Evolutionary conservation across 92 coral and sea anemone genomes (phyloP).

Genomic region (Palythoa heliodiscus): DNA sequence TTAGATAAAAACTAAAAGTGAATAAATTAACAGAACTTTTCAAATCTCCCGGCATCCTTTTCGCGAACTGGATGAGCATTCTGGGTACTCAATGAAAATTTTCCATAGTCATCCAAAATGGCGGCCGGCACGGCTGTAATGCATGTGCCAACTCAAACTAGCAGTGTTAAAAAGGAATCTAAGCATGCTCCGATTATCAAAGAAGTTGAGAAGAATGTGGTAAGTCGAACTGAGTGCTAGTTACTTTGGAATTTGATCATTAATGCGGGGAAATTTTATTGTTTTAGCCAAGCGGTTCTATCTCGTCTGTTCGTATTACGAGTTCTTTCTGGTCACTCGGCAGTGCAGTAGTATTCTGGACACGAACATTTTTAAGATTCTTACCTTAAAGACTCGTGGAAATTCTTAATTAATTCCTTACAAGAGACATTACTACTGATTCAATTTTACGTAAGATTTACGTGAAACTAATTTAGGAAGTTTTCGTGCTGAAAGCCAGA

Average conservation of each 20-base stretch:
- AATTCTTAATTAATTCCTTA: background rate
- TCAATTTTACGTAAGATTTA: background rate
- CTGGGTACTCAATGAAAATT: constrained; percentile 63
- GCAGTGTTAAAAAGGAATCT: constrained; percentile 77
- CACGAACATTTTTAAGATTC: constrained; percentile 17
- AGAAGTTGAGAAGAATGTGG: constrained; percentile 78
- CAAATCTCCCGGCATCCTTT: constrained; percentile 29
- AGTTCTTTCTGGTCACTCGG: constrained; percentile 27
- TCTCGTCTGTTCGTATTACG: constrained; percentile 25
- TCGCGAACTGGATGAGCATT: constrained; percentile 50
- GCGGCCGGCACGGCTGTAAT: constrained; percentile 99
- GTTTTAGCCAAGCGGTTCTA: constrained; percentile 36
- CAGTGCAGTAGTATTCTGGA: constrained; percentile 36
- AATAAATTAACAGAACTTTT: background rate
- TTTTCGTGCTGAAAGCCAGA: background rate
- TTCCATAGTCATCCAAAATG: constrained; percentile 96
- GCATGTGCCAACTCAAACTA: constrained; percentile 87
- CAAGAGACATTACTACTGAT: background rate
- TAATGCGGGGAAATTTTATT: constrained; percentile 13
- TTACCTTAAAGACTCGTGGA: background rate
- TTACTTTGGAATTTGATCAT: constrained; percentile 3
- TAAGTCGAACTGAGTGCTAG: constrained; percentile 29
- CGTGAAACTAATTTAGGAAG: background rate
- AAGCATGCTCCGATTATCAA: constrained; percentile 73
- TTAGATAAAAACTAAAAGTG: too few species aligned